Base-by-base conservation (phyloP, 1,140 invertebrate genomes). In the Heliconius hermathena region DNA sequence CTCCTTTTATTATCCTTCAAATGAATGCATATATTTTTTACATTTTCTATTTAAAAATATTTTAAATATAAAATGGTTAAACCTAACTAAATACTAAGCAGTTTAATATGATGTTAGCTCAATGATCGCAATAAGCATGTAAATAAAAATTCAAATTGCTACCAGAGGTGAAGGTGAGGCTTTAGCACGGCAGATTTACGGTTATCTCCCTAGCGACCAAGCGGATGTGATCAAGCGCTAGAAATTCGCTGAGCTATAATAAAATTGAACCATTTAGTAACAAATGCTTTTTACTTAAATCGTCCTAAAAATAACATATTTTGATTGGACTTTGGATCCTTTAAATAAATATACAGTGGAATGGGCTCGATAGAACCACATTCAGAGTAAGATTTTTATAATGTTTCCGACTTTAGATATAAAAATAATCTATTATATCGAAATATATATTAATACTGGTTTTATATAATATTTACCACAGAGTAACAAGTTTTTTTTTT, bases 131-230 rank as follows among this genome's bases (percentile, higher is more conserved):
- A 66, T 26, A 66, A 66, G 26, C n/a, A 26, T 66, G 22, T 66
- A 71, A 76, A 76, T 76, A 76, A 76, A 76, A 76, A 76, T 76
- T 36, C 74, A 76, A 76, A 76, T 76, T 76, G 74, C 38, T 41
- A 41, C 57, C 74, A 76, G 74, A 76, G 60, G 74, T 71, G 46
- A 76, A 71, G 74, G 74, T 76, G 41, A 76, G 38, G 74, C 66
- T 66, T 76, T 76, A 76, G 29, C 74, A 41, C 74, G 74, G 60
- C 60, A 66, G 52, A 76, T 76, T 76, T 76, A 76, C 74, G 74
- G 66, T 71, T 66, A 71, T 60, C 60, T 76, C 74, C 74, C 74
- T 66, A 5, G 74, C 33, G 74, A 76, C 54, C 16, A 76, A 66
- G 74, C 36, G 74, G 57, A 76, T 76, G 74, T 76, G 57, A 76